Base-by-base conservation (phyloP, 2,797 vertebrate genomes). In the Sebastes iracundus region DNA sequence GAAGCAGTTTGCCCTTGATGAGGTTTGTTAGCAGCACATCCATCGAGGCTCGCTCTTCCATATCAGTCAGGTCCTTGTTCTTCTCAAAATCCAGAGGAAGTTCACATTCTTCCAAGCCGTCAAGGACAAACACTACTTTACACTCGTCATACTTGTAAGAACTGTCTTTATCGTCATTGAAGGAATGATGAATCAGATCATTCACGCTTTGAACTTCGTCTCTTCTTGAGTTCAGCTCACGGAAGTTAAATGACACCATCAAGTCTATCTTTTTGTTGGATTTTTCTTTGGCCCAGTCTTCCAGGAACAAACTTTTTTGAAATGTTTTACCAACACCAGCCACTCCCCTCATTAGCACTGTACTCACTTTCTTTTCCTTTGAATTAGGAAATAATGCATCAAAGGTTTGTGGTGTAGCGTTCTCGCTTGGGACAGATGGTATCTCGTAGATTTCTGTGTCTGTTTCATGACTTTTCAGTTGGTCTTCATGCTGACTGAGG, bases 271-370 rank as follows among this genome's bases (percentile, higher is more conserved):
- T 0, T 62, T 1, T 0, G 7, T 73, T 63, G 9, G 23, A 73
- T 0, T 55, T 80, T 60, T 0, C 0, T 4, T 67, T 60, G 63
- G 81, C 85, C 89, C 89, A 92, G 0, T 88, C 59, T 0, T 69
- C 2, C 75, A 61, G 84, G 53, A 93, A 85, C 55, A 16, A 22
- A 7, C 2, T 72, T 13, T 81, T 53, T 4, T 87, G 77, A 22
- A 88, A 62, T 4, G 93, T 94, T 88, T 94, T 94, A 0, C 90
- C 91, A 46, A 93, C 46, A 2, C 70, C 65, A 76, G 84, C 49
- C 1, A 77, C 62, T 72, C 90, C 93, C 0, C 0, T 82, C 27
- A 80, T 94, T 0, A 93, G 61, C 13, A 93, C 89, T 22, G 84
- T 80, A 71, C 61, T 69, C 9, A 78, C 66, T 10, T 33, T 46